phyloP scores from a whole-genome alignment of 2,113 vertebrate genomes.

The Monarcha castaneiventris region DNA sequence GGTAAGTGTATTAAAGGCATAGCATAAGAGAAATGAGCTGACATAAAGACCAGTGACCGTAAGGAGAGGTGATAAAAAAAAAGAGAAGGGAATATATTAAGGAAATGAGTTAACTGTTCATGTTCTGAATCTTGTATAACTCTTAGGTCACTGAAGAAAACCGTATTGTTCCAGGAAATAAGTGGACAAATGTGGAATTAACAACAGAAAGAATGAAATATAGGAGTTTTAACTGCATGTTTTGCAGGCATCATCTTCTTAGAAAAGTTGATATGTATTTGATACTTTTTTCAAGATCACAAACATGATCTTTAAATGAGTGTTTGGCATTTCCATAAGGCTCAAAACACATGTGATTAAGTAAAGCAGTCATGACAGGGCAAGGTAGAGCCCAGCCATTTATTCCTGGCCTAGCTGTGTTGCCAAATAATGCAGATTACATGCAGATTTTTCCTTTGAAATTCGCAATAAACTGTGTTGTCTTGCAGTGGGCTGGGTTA shows the following conservation, averaged over 20 bases:
- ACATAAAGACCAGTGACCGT: slow-evolving; percentile 62
- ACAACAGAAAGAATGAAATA: background rate
- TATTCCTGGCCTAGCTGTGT: background rate
- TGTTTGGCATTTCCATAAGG: background rate
- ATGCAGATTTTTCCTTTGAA: background rate
- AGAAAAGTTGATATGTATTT: background rate
- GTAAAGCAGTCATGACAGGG: background rate
- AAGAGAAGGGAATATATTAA: slow-evolving; percentile 32
- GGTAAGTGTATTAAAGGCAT: slow-evolving; percentile 57
- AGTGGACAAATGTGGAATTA: background rate
- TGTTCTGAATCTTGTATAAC: background rate
- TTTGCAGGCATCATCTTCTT: background rate
- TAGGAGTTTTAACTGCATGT: background rate
- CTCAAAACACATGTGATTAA: rapidly evolving
- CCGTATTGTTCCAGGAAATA: background rate
- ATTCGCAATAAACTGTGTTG: background rate
- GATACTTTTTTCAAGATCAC: background rate
- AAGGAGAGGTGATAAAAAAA: slow-evolving; percentile 52
- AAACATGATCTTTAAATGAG: background rate
- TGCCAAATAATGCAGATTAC: background rate
- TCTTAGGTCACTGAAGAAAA: background rate
- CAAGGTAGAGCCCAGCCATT: background rate
- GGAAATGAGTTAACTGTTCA: slow-evolving; percentile 40
- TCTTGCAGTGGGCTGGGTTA: background rate
- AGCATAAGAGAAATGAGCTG: slow-evolving; percentile 42